Evolutionary conservation across 30 jellyfish, hydroid and myxozoan species (phyloP).

Genomic region (Hydractinia symbiolongicarpus): DNA sequence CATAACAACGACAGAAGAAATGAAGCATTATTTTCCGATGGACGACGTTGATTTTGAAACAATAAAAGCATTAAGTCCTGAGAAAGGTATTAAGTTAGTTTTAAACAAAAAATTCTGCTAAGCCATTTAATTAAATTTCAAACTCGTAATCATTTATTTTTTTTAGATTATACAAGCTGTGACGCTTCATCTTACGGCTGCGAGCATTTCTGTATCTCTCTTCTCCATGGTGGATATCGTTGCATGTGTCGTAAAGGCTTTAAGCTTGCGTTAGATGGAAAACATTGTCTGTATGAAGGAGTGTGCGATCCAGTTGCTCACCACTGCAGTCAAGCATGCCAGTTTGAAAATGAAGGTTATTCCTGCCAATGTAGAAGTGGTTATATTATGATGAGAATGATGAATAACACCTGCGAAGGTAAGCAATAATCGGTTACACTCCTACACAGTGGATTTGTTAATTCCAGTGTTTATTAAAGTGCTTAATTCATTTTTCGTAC

Average conservation of each 20-base stretch:
- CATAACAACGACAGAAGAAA: slow-evolving; percentile 28
- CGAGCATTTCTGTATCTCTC: slow-evolving; percentile 84
- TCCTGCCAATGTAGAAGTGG: slow-evolving; percentile 89
- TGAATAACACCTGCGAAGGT: slow-evolving; percentile 83
- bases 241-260: slow-evolving; percentile 91
- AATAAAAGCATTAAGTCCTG: slow-evolving; percentile 73
- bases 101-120: background rate
- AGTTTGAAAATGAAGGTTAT: slow-evolving; percentile 60
- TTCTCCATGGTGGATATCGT: slow-evolving; percentile 83
- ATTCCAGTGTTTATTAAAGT: background rate
- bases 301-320: slow-evolving; percentile 91
- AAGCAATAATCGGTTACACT: background rate
- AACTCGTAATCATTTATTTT: background rate
- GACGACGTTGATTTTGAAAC: slow-evolving; percentile 49
- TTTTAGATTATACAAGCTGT: slow-evolving; percentile 61
- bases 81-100: slow-evolving; percentile 12
- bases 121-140: too few relatives aligned
- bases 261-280: slow-evolving; percentile 78
- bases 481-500: background rate
- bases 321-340: slow-evolving; percentile 74
- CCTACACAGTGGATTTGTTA: background rate
- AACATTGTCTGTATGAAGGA: slow-evolving; percentile 75
- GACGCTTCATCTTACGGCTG: slow-evolving; percentile 78
- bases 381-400: slow-evolving; percentile 42
- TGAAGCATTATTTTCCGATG: slow-evolving; percentile 53